These are phyloP conservation scores for Onychostoma macrolepis DNA, from an alignment of 2,113 vertebrate species.

Conservation along the genomic window DNA sequence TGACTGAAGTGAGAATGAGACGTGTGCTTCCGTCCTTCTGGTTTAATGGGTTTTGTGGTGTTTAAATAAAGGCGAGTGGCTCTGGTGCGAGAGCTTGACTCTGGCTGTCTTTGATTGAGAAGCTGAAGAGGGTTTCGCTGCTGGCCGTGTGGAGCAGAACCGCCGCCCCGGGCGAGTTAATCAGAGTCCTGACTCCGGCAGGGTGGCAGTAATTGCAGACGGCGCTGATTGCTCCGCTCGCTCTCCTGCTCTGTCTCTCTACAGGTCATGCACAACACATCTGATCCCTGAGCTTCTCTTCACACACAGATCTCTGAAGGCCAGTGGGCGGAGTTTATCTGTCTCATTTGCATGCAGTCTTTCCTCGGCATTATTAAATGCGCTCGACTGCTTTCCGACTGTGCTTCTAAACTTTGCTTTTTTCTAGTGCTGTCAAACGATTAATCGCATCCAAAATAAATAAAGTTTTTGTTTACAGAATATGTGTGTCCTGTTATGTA, in stretches of 20 bases:
- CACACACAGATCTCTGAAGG: neutral
- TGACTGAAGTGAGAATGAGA: neutral
- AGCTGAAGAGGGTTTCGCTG: neutral
- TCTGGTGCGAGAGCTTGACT: neutral
- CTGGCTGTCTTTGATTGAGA: neutral
- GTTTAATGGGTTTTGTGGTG: neutral
- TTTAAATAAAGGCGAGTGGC: neutral
- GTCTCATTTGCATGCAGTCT: slow-evolving; percentile 30
- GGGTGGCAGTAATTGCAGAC: slow-evolving; percentile 59
- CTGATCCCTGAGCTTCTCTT: neutral
- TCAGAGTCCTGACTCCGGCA: slow-evolving; percentile 55
- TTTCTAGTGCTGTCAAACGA: no score
- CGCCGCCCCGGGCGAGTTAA: slow-evolving; percentile 47
- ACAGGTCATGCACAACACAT: neutral
- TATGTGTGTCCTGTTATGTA: no score
- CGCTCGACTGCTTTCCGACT: neutral
- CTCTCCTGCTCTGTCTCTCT: slow-evolving; percentile 60
- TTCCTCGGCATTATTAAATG: slow-evolving; percentile 19
- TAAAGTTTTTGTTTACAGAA: no score
- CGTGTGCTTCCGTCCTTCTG: neutral
- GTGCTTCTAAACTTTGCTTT: neutral
- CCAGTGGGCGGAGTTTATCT: neutral
- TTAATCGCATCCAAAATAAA: no score
- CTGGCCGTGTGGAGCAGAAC: slow-evolving; percentile 38
- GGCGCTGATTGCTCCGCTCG: slow-evolving; percentile 73